Evolutionary conservation across 2,888 invertebrate genomes (phyloP).

Genomic region (Tiliacea aurago): DNA sequence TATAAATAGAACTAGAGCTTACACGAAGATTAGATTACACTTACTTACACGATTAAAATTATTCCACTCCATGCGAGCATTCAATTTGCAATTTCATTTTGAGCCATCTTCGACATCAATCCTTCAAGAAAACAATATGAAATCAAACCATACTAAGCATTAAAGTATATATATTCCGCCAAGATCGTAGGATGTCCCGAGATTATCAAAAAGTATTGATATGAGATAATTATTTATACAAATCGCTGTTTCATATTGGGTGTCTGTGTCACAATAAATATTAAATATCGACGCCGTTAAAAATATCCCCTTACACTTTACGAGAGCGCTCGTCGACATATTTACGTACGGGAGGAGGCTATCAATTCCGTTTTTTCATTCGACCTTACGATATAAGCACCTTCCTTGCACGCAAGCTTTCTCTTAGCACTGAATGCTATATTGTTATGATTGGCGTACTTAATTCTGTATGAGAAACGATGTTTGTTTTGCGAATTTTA

Average conservation of each 20-base stretch:
- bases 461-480: slow-evolving; percentile 50
- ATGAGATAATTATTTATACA: slow-evolving; percentile 83
- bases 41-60: neutral
- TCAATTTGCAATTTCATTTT: neutral
- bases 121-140: neutral
- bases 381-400: slow-evolving; percentile 72
- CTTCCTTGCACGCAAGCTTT: slow-evolving; percentile 79
- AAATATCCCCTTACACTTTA: slow-evolving; percentile 90
- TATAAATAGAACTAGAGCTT: neutral
- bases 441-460: slow-evolving; percentile 65
- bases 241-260: slow-evolving; percentile 88
- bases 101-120: neutral
- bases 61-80: neutral
- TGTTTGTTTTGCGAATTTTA: slow-evolving; percentile 31
- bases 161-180: slow-evolving; percentile 24
- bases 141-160: neutral
- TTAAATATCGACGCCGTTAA: slow-evolving; percentile 90
- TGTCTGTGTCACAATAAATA: slow-evolving; percentile 89
- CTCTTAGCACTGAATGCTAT: slow-evolving; percentile 73
- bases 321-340: slow-evolving; percentile 87
- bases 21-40: neutral
- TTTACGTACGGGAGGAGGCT: slow-evolving; percentile 86
- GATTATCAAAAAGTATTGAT: slow-evolving; percentile 72
- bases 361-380: slow-evolving; percentile 87
- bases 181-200: slow-evolving; percentile 48